A percentile compares a stretch with the other conserved stretches of the same genome.
These are phyloP conservation scores for Drosophila carrolli DNA, from an alignment of 1,140 invertebrate genomes.

Conservation along the genomic window DNA sequence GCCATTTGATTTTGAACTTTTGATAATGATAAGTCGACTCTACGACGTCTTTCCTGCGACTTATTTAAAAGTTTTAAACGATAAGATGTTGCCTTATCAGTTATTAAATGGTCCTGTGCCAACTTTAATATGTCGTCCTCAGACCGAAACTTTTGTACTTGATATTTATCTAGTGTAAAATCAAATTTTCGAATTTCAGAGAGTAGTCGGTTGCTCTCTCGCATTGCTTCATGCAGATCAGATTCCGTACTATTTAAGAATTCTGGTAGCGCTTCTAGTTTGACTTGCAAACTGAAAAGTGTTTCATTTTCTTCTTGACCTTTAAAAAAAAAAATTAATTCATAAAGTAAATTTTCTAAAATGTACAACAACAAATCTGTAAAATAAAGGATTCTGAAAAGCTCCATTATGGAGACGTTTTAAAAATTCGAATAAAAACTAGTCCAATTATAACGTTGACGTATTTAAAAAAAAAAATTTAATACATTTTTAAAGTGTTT, in stretches of 20 bases:
- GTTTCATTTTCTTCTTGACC: constrained; percentile 77
- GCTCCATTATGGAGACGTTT: no score
- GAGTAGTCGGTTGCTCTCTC: constrained; percentile 63
- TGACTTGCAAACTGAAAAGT: constrained; percentile 84
- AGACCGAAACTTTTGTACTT: constrained; percentile 86
- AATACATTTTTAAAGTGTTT: no score
- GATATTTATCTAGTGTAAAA: constrained; percentile 85
- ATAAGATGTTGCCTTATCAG: constrained; percentile 87
- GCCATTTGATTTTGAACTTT: constrained; percentile 88
- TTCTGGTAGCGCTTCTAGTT: constrained; percentile 86
- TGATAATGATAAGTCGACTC: constrained; percentile 87
- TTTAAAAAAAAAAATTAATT: constrained; percentile 17
- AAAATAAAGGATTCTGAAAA: no score
- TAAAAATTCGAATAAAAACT: no score
- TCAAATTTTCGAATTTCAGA: constrained; percentile 61
- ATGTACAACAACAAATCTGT: no score
- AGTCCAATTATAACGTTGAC: no score
- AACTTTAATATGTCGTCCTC: constrained; percentile 88
- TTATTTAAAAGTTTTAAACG: constrained; percentile 85
- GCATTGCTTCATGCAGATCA: constrained; percentile 86
- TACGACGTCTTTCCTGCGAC: constrained; percentile 83
- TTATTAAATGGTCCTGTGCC: constrained; percentile 89
- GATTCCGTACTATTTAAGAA: constrained; percentile 87
- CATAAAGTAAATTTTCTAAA: no score
- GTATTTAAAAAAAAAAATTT: no score